Evolutionary conservation across 2,113 vertebrate genomes (phyloP).

Genomic region (Python bivittatus): DNA sequence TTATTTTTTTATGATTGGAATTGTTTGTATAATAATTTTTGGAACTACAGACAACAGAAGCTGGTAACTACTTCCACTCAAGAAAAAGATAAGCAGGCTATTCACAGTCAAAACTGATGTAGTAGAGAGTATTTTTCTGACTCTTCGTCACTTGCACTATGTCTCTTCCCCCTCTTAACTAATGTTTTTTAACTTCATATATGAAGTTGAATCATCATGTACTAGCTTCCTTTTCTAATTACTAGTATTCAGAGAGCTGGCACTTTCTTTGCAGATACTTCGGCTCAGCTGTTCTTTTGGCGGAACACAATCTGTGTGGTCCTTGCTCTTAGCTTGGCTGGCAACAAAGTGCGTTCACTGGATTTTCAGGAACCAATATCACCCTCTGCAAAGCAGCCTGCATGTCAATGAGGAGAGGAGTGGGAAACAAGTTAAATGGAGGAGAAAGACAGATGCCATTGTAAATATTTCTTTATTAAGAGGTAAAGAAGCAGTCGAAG

Average conservation of each 20-base stretch:
- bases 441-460: slow-evolving; percentile 23
- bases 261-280: slow-evolving; percentile 45
- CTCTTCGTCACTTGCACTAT: not conserved
- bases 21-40: not conserved
- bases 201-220: not conserved
- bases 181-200: slow-evolving; percentile 15
- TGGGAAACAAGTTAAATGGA: slow-evolving; percentile 10
- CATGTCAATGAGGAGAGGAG: slow-evolving; percentile 64
- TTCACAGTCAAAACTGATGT: not conserved
- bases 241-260: slow-evolving; percentile 20
- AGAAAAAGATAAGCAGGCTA: not conserved
- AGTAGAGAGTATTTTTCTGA: not conserved
- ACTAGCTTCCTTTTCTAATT: slow-evolving; percentile 14
- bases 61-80: not conserved
- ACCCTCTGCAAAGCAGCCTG: slow-evolving; percentile 46
- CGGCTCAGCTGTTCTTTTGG: slow-evolving; percentile 57
- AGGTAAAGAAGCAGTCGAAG: slow-evolving; percentile 74
- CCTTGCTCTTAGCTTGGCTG: slow-evolving; percentile 46
- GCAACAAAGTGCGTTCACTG: slow-evolving; percentile 58
- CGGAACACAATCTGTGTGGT: slow-evolving; percentile 60
- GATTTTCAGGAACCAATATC: slow-evolving; percentile 46
- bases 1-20: not conserved
- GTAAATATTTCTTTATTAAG: slow-evolving; percentile 76
- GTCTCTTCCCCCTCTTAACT: not conserved
- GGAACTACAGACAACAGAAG: not conserved